Evolutionary conservation across 2,888 invertebrate species (phyloP), one percentile per base, ranked within the genome.

Genomic region (Erebia palarica): DNA sequence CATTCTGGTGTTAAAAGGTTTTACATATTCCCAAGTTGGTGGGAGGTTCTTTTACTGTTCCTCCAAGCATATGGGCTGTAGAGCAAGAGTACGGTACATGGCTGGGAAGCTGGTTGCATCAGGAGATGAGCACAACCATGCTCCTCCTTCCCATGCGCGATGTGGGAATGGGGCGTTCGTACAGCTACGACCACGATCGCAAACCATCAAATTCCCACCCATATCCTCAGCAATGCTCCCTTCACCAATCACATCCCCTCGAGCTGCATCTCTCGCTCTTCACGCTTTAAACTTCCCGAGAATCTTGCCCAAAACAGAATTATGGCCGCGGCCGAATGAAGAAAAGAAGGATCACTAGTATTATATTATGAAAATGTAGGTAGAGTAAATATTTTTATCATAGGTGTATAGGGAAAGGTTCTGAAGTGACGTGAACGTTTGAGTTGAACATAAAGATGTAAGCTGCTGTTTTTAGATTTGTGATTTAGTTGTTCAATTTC

Each of bases 41-140:
- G 92, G 91, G n/a, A 81, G 93, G 72, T 92, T 92, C 79, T 93
- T 92, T 82, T 93, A 93, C 82, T 93, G 93, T 72, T 92, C 92
- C 1, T 92, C 92, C 55, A 93, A 93, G 82, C 93, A 93, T 68
- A 91, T 91, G 85, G 93, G 93, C 11, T 93, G 93, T 77, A 78
- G 90, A 63, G 93, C 93, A 57, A 80, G 93, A 59, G 92, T 93
- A 66, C 80, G 92, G 8, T 79, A 92, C 58, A 82, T 89, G 73
- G 82, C 85, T 1, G 92, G 92, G 11, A 88, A 88, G 80, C 81
- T 92, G 75, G 85, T 92, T 27, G 86, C 90, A 1, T 91, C 92
- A 0, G 89, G 88, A 1, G 92, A 92, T 68, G 84, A 81, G 49
- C 92, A 92, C 76, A 92, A 92, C 76, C 93, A 93, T 78, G 86